Percentiles rank a stretch among this genome's conserved stretches.
Evolutionary conservation across 2,113 vertebrate genomes (phyloP).

Genomic region (Gyps fulvus): DNA sequence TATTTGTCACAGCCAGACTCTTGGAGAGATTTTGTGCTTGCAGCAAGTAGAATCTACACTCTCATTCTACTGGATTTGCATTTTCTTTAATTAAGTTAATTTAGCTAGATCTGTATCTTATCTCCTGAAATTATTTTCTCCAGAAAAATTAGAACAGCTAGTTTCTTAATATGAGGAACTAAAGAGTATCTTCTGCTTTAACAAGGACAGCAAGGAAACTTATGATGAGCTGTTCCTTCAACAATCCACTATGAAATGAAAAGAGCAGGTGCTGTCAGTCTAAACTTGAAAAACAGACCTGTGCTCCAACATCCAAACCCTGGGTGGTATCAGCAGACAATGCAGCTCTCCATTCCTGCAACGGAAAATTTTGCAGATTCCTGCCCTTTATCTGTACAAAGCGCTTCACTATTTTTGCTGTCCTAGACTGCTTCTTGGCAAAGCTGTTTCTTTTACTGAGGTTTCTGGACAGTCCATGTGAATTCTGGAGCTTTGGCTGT

Average conservation of each 20-base stretch:
- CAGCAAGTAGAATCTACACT: not conserved
- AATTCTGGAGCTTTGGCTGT: conserved; percentile 3
- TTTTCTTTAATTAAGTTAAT: conserved; percentile 37
- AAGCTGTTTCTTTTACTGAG: not conserved
- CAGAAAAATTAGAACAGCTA: not conserved
- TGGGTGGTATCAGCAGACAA: not conserved
- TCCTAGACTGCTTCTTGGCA: not conserved
- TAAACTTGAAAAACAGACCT: not conserved
- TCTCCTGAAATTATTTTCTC: not conserved
- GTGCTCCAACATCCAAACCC: not conserved
- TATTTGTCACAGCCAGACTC: not conserved
- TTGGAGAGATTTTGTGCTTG: not conserved
- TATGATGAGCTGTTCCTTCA: not conserved
- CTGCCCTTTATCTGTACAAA: not conserved
- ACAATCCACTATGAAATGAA: not conserved
- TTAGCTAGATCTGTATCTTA: conserved; percentile 9
- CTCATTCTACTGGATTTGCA: not conserved
- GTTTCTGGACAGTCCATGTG: not conserved
- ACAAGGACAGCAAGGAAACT: not conserved
- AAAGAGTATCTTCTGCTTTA: not conserved
- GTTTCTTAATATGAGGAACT: not conserved
- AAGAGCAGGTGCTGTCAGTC: not conserved
- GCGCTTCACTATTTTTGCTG: not conserved
- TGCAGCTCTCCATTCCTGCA: not conserved
- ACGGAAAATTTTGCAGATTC: not conserved